phyloP scores from a whole-genome alignment of 2,888 invertebrate genomes.

The Sminthurinus aureus region DNA sequence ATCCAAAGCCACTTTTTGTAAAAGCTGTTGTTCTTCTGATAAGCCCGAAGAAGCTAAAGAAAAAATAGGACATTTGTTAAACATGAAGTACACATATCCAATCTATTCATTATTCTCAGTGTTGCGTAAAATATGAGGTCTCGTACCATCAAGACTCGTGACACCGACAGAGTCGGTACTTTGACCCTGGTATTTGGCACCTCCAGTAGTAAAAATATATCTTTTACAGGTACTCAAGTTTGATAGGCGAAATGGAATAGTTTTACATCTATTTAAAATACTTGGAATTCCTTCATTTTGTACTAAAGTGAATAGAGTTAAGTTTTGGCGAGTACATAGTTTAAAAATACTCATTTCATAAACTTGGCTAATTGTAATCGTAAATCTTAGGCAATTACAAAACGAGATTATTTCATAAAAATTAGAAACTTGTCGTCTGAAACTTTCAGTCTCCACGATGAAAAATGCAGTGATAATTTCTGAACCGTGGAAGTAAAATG shows the following conservation, averaged over 20 bases:
- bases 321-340: not conserved
- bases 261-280: not conserved
- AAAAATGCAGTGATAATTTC: no score
- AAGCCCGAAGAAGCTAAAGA: constrained; percentile 64
- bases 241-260: not conserved
- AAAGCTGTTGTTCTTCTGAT: constrained; percentile 66
- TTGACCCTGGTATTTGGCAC: no score
- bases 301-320: not conserved
- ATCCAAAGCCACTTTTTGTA: constrained; percentile 66
- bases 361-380: no score
- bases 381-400: no score
- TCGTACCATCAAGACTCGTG: not conserved
- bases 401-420: no score
- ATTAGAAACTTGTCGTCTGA: no score
- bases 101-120: not conserved
- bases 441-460: no score
- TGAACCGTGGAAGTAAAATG: no score
- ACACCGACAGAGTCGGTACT: not conserved
- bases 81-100: not conserved
- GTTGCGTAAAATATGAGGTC: not conserved
- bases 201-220: no score
- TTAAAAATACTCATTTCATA: not conserved
- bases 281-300: not conserved
- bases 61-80: not conserved
- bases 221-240: no score